Evolutionary conservation across 2,797 vertebrate species (phyloP).

Genomic region (Chrosomus eos): DNA sequence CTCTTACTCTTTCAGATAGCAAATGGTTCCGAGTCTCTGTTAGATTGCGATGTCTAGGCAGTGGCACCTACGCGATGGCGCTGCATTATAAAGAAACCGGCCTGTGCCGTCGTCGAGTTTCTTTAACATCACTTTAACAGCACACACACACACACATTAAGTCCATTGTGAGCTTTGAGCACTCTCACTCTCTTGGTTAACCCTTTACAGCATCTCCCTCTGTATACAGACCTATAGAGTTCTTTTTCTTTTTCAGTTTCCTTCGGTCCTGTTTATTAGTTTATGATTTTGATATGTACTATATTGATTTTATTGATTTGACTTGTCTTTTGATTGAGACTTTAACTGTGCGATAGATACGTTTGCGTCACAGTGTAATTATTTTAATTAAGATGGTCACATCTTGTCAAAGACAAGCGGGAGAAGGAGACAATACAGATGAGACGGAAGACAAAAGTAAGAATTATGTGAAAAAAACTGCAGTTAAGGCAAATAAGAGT

Average conservation of each 20-base stretch:
- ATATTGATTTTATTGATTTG: not conserved
- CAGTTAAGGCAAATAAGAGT: not conserved
- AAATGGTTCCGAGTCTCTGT: not conserved
- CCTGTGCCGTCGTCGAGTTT: conserved; percentile 38
- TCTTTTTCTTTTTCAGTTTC: not conserved
- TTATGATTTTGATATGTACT: not conserved
- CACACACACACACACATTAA: conserved; percentile 35
- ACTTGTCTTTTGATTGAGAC: not conserved
- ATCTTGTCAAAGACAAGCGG: no score
- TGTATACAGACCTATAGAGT: not conserved
- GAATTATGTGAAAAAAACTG: not conserved
- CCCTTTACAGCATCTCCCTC: conserved; percentile 16
- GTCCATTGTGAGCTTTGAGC: conserved; percentile 41
- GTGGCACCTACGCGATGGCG: not conserved
- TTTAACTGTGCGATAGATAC: not conserved
- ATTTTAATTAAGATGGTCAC: not conserved
- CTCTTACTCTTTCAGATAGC: conserved; percentile 32
- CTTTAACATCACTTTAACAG: conserved; percentile 21
- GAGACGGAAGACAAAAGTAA: not conserved
- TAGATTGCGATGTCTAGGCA: not conserved
- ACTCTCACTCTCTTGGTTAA: conserved; percentile 29
- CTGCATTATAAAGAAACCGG: conserved; percentile 26
- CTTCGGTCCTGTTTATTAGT: not conserved
- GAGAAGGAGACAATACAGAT: not conserved
- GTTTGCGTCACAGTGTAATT: not conserved